Percentiles rank a stretch among this genome's conserved stretches.
phyloP scores from a whole-genome alignment of 2,113 vertebrate species.

The Dicaeum eximium region DNA sequence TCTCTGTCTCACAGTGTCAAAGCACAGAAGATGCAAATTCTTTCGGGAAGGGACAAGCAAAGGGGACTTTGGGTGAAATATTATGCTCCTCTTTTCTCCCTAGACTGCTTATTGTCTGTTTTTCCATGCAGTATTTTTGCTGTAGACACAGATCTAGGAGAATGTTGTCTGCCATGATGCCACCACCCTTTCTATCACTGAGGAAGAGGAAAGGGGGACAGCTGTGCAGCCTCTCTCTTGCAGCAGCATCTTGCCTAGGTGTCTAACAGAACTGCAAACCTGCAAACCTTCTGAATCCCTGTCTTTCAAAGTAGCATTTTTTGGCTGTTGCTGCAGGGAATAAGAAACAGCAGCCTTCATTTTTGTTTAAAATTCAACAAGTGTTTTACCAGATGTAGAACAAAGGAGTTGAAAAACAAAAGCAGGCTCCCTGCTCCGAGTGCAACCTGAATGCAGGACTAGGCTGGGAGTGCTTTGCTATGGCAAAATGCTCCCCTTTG shows the following conservation, averaged over 20 bases:
- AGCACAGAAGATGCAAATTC: neutral
- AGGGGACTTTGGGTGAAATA: neutral
- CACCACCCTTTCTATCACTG: neutral
- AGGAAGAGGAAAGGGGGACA: neutral
- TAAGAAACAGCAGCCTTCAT: neutral
- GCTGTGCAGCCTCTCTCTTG: neutral
- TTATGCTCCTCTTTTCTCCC: neutral
- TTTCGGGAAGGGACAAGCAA: neutral
- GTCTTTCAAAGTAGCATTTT: neutral
- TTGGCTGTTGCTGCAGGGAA: neutral
- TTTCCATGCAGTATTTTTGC: neutral
- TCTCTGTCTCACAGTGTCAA: neutral
- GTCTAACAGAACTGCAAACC: neutral
- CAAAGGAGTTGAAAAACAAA: neutral
- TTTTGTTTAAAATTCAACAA: neutral
- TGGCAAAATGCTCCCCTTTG: neutral
- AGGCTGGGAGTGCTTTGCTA: neutral
- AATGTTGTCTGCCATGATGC: accelerated
- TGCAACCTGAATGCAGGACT: neutral
- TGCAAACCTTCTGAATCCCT: neutral
- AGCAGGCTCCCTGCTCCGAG: neutral
- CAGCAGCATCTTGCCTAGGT: neutral
- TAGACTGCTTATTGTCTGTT: neutral
- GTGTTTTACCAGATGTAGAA: neutral
- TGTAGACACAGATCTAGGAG: neutral